A percentile compares a stretch with the other conserved stretches of the same genome.
phyloP scores from a whole-genome alignment of 2,888 invertebrate genomes.

The Athrips mouffetella region DNA sequence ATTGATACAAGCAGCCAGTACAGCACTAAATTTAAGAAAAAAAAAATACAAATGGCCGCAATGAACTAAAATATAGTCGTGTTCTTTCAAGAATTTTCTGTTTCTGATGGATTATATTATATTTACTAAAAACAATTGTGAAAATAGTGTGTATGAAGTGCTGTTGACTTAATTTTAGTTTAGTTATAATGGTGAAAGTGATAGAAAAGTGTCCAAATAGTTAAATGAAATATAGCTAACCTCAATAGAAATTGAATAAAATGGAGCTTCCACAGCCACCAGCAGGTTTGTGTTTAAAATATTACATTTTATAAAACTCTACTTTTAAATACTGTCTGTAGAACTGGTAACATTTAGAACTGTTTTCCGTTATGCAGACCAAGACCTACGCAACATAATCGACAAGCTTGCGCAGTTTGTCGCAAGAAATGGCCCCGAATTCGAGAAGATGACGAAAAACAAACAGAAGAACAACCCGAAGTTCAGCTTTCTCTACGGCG shows the following conservation, averaged over 20 bases:
- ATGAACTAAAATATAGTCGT: background rate
- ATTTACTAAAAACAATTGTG: background rate
- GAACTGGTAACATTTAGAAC: background rate
- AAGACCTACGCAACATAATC: conserved; percentile 96
- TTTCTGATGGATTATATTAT: conserved; percentile 3
- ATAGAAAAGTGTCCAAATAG: background rate
- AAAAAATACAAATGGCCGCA: conserved; percentile 43
- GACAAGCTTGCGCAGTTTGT: conserved; percentile 99
- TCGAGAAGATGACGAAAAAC: conserved; percentile 98
- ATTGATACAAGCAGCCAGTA: background rate
- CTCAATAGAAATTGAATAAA: conserved; percentile 48
- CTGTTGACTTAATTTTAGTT: background rate
- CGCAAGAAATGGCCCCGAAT: conserved; percentile 99
- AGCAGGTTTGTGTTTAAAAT: conserved; percentile 71
- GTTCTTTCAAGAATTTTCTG: conserved; percentile 21
- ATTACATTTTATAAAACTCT: background rate
- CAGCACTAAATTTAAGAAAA: background rate
- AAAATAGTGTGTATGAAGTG: conserved; percentile 20
- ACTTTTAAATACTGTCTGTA: background rate
- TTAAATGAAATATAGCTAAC: conserved; percentile 38
- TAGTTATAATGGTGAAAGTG: conserved; percentile 20
- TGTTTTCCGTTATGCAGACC: conserved; percentile 80
- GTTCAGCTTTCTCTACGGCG: conserved; percentile 97
- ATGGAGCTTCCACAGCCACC: conserved; percentile 79
- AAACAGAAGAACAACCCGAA: conserved; percentile 99